Base-by-base conservation (phyloP, 2,797 vertebrate genomes). In the Streptopelia turtur region DNA sequence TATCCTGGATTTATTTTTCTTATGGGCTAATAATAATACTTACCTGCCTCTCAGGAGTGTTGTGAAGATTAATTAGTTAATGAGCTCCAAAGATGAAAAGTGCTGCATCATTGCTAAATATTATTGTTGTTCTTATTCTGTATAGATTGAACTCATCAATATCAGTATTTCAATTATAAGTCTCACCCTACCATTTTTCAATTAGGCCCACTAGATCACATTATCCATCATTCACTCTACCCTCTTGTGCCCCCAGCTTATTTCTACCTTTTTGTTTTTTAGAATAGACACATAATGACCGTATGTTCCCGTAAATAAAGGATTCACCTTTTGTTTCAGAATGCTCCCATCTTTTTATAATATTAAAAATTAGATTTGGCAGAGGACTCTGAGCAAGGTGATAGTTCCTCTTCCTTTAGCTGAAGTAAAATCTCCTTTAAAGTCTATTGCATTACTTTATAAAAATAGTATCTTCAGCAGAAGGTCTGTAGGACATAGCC, bases 141-240 rank as follows among this genome's bases (percentile, higher is more conserved):
- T 93, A 94, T 94, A 98, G 97, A 98, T 97, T 97, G 97, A 95
- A 97, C 95, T 96, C 97, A 98, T 98, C 98, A 98, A 97, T 98
- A 98, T 96, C 71, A 50, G 97, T 97, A 97, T 97, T 97, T 97
- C 97, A 98, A 97, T 98, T 97, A 97, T 97, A 97, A 98, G 96
- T 97, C 96, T 97, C 88, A 97, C 84, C 86, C 92, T 94, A 95
- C 89, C 87, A 95, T 97, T 97, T 97, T 97, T 97, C 97, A 97
- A 93, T 97, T 98, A 97, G 91, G 92, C 93, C 92, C 88, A 95
- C 95, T 96, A 95, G 95, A 97, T 97, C 93, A 95, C 33, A 23
- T 96, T 97, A 96, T 97, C 95, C 94, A 97, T 98, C 97, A 97
- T 53, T 93, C 64, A 71, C 45, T 74, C 59, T 71, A 27, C 81